These are phyloP conservation scores for Alviniconcha strummeri DNA, from an alignment of 2,888 invertebrate genomes.

Conservation along the genomic window DNA sequence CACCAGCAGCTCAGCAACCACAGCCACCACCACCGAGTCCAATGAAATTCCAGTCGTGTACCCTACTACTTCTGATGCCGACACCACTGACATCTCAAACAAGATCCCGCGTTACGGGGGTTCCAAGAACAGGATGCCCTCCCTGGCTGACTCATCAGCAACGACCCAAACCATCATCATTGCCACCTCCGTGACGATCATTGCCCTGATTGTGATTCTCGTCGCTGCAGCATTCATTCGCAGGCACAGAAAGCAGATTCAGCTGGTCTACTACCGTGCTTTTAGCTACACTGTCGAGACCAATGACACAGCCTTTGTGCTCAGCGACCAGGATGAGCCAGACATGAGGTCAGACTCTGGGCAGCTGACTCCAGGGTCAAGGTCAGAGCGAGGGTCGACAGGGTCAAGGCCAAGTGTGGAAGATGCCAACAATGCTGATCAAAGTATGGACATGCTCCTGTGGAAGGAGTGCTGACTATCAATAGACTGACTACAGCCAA, in stretches of 20 bases:
- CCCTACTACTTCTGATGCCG: not conserved
- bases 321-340: constrained; percentile 35
- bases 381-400: not conserved
- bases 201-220: constrained; percentile 38
- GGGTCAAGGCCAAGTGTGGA: not conserved
- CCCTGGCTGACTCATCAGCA: constrained; percentile 19
- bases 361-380: not conserved
- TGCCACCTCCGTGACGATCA: constrained; percentile 36
- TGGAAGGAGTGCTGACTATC: not conserved
- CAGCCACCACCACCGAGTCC: not conserved
- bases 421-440: not conserved
- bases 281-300: constrained; percentile 24
- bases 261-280: constrained; percentile 9
- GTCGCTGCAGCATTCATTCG: constrained; percentile 17
- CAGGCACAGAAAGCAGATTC: constrained; percentile 19
- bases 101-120: constrained; percentile 18
- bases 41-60: not conserved
- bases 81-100: not conserved
- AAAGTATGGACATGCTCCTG: not conserved
- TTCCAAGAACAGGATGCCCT: constrained; percentile 31
- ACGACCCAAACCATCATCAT: constrained; percentile 36
- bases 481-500: not conserved
- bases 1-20: not conserved
- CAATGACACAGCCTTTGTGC: constrained; percentile 39
- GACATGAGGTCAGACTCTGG: constrained; percentile 3